phyloP scores from a whole-genome alignment of 1,140 invertebrate genomes.

The Phenacoccus solenopsis region DNA sequence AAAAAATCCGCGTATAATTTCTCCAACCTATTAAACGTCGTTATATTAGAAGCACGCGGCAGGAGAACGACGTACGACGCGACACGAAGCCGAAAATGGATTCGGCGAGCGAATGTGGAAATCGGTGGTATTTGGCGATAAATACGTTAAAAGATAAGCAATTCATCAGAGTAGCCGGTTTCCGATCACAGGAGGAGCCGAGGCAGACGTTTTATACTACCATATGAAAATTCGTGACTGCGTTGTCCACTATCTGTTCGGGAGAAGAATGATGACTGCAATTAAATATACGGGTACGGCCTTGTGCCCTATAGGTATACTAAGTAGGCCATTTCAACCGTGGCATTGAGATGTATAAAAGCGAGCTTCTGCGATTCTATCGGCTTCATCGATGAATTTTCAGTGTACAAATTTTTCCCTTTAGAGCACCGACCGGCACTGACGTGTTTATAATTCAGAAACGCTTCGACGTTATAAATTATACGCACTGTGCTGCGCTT shows the following conservation, averaged over 20 bases:
- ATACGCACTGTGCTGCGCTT: neutral
- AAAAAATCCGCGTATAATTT: neutral
- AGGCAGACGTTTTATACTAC: too few relatives aligned
- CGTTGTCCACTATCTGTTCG: neutral
- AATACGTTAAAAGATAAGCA: too few relatives aligned
- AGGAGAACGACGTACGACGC: too few relatives aligned
- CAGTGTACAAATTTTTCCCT: too few relatives aligned
- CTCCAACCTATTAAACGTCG: neutral
- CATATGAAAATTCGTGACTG: neutral
- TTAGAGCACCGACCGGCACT: too few relatives aligned
- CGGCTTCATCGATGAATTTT: neutral
- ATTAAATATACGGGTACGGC: constrained; percentile 1
- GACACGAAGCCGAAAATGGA: too few relatives aligned
- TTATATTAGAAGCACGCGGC: too few relatives aligned
- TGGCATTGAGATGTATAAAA: neutral
- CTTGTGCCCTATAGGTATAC: neutral
- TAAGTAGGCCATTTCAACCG: neutral
- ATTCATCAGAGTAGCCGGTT: too few relatives aligned
- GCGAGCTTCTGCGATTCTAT: neutral
- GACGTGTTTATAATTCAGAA: too few relatives aligned
- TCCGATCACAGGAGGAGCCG: too few relatives aligned
- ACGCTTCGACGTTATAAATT: neutral
- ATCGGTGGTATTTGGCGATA: too few relatives aligned
- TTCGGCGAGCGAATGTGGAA: too few relatives aligned
- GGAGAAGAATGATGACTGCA: neutral